Evolutionary conservation across 2,797 vertebrate species (phyloP), one percentile per base, ranked within the genome.

Genomic region (Peromyscus nudipes): DNA sequence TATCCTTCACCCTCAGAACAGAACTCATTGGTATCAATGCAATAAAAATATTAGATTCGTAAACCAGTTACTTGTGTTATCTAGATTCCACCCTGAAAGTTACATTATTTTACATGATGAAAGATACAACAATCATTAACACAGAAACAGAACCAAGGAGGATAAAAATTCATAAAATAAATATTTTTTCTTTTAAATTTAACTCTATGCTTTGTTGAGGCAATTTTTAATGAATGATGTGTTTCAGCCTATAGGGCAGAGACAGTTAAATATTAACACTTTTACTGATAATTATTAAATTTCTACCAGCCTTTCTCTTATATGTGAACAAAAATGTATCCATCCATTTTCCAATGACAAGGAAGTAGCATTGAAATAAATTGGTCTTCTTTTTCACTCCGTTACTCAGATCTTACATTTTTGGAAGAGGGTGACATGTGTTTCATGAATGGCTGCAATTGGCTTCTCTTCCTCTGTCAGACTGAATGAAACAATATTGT

Each of bases 401-500:
- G 60, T 71, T 84, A 95, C 82, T 95, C 81, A 91, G 91, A 64
- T 73, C 89, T 81, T 88, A 82, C 55, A 69, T 62, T 94, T 97
- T 65, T 29, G 67, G 91, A 95, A 91, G 64, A 64, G 64, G 94
- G 67, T 96, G 95, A 90, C 96, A 94, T 82, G 89, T 91, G 83
- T 95, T 97, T 96, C 75, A 89, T 57, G 43, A 95, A 93, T 96
- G 80, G 76, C 94, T 96, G 93, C 97, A 89, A 92, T 95, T 93
- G 96, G 96, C 91, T 92, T 92, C 94, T 69, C 87, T 97, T 96
- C 60, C 94, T 57, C 27, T 79, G 96, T 91, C 96, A 96, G 94
- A 97, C 71, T 40, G 77, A 97, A 97, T 67, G 95, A 52, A 65
- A 95, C 94, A 97, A 95, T 92, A 95, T 92, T 82, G 29, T 52